Base-by-base conservation (phyloP, 2,888 invertebrate genomes). In the Dione juno region DNA sequence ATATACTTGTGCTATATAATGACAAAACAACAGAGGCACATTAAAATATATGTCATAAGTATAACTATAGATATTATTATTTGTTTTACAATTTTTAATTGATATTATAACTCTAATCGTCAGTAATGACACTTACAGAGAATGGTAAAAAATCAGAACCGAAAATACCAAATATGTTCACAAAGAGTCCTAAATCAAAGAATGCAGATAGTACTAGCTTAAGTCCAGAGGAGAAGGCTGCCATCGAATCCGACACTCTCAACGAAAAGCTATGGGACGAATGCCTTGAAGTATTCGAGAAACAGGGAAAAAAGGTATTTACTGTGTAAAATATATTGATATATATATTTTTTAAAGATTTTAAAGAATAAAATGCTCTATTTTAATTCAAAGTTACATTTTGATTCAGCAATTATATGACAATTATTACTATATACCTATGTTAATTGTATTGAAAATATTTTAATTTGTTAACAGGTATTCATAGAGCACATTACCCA, bases 211-310 rank as follows among this genome's bases (percentile, higher is more conserved):
- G 53, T 21, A 78, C 80, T 54, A 75, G 70, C 0, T 77, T 92
- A 0, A 86, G 75, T 72, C 37, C 82, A n/a, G 80, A 94, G 76
- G 88, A 94, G 79, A 81, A 74, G 68, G 72, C 93, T 78, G 82
- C 79, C 77, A 82, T 93, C 85, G 71, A 89, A 82, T 76, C 92
- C 0, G 97, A 97, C 78, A 78, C 76, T 0, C 75, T 81, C 1
- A 97, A 97, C 82, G 79, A 83, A 43, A 96, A 95, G 79, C 82
- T 95, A 3, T 97, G 97, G 97, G 83, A 90, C 0, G 95, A 95
- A 74, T 96, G 96, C 71, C 83, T 75, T 59, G 82, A 85, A 16
- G 78, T 86, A 5, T 81, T 94, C 45, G 80, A 83, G 0, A 78
- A 81, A 3, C 85, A 92, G 53, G 95, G 95, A 0, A 95, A 94